Evolutionary conservation across 2,888 invertebrate genomes (phyloP).

Genomic region (Poecilobothrus nobilitatus): DNA sequence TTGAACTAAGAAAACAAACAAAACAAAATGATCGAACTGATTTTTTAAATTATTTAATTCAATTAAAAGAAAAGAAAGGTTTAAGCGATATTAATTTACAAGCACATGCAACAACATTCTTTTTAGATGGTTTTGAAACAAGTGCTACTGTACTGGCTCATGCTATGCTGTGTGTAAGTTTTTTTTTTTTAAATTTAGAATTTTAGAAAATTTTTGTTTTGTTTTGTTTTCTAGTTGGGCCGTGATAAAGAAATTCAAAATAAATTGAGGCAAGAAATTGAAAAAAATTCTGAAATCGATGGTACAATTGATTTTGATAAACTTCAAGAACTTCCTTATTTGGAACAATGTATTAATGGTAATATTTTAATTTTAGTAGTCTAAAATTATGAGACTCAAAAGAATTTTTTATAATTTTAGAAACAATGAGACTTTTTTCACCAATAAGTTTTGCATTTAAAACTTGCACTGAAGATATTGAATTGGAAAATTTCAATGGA

Average conservation of each 20-base stretch:
- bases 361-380: too few relatives aligned
- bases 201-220: too few relatives aligned
- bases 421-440: constrained; percentile 35
- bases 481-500: constrained; percentile 29
- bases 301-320: constrained; percentile 31
- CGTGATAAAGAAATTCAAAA: constrained; percentile 30
- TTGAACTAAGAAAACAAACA: constrained; percentile 28
- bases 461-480: constrained; percentile 32
- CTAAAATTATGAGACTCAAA: too few relatives aligned
- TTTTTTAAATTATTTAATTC: constrained; percentile 36
- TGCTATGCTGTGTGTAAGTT: constrained; percentile 31
- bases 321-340: constrained; percentile 32
- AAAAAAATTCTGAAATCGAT: constrained; percentile 22
- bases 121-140: constrained; percentile 40
- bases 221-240: constrained; percentile 27
- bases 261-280: constrained; percentile 32
- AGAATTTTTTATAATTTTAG: too few relatives aligned
- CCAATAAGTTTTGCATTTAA: constrained; percentile 33
- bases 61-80: constrained; percentile 32
- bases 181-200: too few relatives aligned
- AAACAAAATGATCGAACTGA: constrained; percentile 32
- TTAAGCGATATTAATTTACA: constrained; percentile 28
- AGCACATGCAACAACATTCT: constrained; percentile 37
- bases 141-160: constrained; percentile 32
- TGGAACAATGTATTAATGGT: constrained; percentile 40